Evolutionary conservation across 2,888 invertebrate genomes (phyloP).

Genomic region (Panzeria rudis): DNA sequence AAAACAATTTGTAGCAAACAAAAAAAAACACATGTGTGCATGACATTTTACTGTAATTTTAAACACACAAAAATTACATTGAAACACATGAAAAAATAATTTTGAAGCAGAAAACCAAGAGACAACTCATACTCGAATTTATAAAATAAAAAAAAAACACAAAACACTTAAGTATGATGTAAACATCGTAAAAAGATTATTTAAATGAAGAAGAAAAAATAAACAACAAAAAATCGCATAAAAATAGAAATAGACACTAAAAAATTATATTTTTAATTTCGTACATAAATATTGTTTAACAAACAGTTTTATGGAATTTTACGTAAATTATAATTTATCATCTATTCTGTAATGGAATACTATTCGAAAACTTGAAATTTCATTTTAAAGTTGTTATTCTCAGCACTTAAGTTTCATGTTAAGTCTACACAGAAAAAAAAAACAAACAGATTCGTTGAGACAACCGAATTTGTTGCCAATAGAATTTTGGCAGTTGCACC

Average conservation of each 20-base stretch:
- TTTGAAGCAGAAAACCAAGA: neutral
- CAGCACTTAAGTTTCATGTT: neutral
- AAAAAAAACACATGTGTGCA: conserved; percentile 23
- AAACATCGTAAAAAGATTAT: conserved; percentile 9
- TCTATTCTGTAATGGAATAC: conserved; percentile 2
- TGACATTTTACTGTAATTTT: conserved; percentile 47
- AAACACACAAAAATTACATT: conserved; percentile 13
- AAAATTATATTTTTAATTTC: conserved; percentile 12
- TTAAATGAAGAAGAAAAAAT: neutral
- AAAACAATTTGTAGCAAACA: neutral
- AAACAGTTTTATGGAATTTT: conserved; percentile 22
- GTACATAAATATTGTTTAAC: conserved; percentile 8
- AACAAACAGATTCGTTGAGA: too few species aligned
- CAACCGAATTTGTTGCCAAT: too few species aligned
- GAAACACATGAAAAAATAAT: neutral
- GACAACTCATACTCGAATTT: neutral
- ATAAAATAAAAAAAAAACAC: neutral
- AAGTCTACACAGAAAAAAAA: too few species aligned
- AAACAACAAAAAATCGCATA: neutral
- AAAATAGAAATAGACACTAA: conserved; percentile 10
- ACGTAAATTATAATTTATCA: conserved; percentile 19
- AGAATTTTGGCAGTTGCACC: too few species aligned
- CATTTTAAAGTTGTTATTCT: neutral
- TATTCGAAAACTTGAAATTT: neutral
- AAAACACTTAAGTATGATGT: conserved; percentile 48